Conservation (phyloP, 2,113 vertebrate species). For the Megalops atlanticus region DNA sequence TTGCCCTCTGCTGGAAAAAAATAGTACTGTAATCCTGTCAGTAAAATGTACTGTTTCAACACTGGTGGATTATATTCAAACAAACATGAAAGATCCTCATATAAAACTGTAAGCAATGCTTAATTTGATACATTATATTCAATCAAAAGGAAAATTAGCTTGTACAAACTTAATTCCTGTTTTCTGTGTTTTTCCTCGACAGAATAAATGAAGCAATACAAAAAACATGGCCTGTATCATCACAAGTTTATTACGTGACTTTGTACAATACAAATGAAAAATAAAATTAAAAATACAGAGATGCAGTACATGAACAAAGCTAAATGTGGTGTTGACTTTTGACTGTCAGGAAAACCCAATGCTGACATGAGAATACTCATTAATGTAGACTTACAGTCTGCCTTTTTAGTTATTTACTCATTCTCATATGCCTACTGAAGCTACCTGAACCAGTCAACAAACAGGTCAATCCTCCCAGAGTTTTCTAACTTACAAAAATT, state of each 20-base stretch:
- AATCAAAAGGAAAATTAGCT: no score
- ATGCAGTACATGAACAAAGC: slow-evolving; percentile 94
- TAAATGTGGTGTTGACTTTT: slow-evolving; percentile 77
- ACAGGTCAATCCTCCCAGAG: slow-evolving; percentile 69
- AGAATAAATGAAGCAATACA: background rate
- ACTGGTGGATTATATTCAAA: background rate
- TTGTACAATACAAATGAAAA: slow-evolving; percentile 99
- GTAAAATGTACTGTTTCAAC: background rate
- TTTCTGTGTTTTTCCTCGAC: background rate
- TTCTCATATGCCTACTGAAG: slow-evolving; percentile 34
- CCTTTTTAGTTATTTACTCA: slow-evolving; percentile 29
- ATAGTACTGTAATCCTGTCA: background rate
- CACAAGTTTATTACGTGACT: slow-evolving; percentile 99
- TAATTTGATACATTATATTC: no score
- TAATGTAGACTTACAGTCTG: slow-evolving; percentile 47
- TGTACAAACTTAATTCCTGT: no score
- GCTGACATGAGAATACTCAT: slow-evolving; percentile 50
- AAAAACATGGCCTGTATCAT: slow-evolving; percentile 62
- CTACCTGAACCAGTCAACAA: slow-evolving; percentile 61
- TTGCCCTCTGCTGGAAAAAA: slow-evolving; percentile 13
- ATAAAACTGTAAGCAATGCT: no score
- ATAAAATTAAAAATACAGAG: slow-evolving; percentile 87
- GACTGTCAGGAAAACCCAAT: slow-evolving; percentile 78
- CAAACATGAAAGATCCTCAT: no score
- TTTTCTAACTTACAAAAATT: slow-evolving; percentile 69